Evolutionary conservation across 2,797 vertebrate species (phyloP).

Genomic region (Emys orbicularis): DNA sequence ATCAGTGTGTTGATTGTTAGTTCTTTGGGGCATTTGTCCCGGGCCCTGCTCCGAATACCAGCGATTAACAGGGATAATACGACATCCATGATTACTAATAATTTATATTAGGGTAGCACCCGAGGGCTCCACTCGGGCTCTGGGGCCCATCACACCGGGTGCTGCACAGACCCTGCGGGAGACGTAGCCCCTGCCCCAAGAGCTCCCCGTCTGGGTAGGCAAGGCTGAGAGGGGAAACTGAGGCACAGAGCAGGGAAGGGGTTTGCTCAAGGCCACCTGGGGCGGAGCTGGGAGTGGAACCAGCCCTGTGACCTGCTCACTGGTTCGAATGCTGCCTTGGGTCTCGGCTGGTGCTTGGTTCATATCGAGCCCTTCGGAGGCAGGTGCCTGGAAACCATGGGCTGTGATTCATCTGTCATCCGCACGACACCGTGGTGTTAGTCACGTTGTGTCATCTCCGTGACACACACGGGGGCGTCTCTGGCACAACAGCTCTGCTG

Average conservation of each 20-base stretch:
- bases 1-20: neutral
- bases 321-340: neutral
- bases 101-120: neutral
- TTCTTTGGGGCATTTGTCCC: neutral
- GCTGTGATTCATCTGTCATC: neutral
- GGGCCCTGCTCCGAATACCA: neutral
- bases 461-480: neutral
- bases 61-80: neutral
- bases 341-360: neutral
- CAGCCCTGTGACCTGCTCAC: neutral
- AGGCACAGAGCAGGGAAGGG: neutral
- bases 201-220: neutral
- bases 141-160: neutral
- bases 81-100: neutral
- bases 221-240: neutral
- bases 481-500: neutral
- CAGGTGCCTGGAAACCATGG: neutral
- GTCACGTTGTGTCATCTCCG: neutral
- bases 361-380: neutral
- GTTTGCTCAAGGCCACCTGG: neutral
- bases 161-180: neutral
- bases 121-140: neutral
- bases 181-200: neutral
- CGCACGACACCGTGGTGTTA: neutral
- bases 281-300: neutral